phyloP scores from a whole-genome alignment of 2,797 vertebrate genomes.

The Epinephelus coioides region DNA sequence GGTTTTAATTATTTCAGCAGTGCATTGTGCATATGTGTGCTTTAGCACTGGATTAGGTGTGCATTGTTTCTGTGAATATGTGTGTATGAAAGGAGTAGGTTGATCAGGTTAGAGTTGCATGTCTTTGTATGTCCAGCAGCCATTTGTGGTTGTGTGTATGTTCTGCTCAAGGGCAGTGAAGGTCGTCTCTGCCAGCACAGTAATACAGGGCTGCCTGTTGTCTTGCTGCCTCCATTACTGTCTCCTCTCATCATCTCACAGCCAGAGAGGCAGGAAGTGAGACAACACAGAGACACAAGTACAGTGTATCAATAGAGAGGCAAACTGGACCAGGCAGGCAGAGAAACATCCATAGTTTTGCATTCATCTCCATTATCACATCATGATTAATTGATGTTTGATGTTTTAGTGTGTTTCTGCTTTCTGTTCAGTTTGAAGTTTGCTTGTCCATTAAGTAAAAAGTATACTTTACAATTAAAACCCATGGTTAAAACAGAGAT shows the following conservation, averaged over 20 bases:
- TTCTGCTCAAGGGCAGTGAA: slow-evolving; percentile 29
- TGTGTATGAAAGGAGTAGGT: too few relatives aligned
- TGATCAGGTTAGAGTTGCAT: background rate
- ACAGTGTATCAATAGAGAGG: background rate
- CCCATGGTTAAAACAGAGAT: background rate
- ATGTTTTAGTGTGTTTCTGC: background rate
- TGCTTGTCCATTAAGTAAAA: background rate
- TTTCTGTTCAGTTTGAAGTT: background rate
- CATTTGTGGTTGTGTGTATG: slow-evolving; percentile 6
- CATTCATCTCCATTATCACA: background rate
- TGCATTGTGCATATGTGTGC: background rate
- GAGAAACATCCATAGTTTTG: background rate
- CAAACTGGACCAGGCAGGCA: background rate
- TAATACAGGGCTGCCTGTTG: slow-evolving; percentile 24
- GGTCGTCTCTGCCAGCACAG: background rate
- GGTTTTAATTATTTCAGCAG: background rate
- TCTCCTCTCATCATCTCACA: slow-evolving; percentile 37
- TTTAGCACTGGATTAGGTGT: background rate
- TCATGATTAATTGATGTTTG: background rate
- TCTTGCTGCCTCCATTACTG: slow-evolving; percentile 29
- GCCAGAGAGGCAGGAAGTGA: slow-evolving; percentile 3
- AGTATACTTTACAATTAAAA: too few relatives aligned
- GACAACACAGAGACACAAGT: background rate
- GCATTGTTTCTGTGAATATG: slow-evolving; percentile 3
- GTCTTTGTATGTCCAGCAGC: slow-evolving; percentile 12